Percentiles rank a stretch among this genome's conserved stretches.
phyloP scores from a whole-genome alignment of 1,140 invertebrate species.

The Panulirus ornatus region DNA sequence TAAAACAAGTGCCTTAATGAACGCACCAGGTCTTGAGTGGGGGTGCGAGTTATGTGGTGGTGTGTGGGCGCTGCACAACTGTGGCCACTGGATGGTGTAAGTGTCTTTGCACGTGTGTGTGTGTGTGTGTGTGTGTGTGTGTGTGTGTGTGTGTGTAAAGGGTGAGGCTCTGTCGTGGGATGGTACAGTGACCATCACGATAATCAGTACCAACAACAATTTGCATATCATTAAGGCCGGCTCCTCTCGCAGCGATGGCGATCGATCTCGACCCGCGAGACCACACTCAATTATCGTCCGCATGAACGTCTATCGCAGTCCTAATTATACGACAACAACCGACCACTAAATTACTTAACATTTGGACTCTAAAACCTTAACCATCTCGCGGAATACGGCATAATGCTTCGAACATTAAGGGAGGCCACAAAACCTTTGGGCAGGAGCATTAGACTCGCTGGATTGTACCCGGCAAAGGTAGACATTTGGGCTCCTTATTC shows the following conservation, averaged over 20 bases:
- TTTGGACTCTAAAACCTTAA: slow-evolving; percentile 16
- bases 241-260: too few relatives aligned
- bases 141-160: slow-evolving; percentile 19
- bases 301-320: not conserved
- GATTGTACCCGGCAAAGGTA: not conserved
- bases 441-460: not conserved
- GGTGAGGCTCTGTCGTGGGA: not conserved
- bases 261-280: not conserved
- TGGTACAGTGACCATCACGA: too few relatives aligned
- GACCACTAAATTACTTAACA: slow-evolving; percentile 9
- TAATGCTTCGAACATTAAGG: not conserved
- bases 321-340: not conserved
- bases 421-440: not conserved
- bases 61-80: not conserved
- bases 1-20: too few relatives aligned
- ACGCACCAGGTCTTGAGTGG: not conserved
- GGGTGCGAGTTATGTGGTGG: not conserved
- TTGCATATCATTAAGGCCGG: too few relatives aligned
- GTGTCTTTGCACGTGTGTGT: not conserved
- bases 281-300: not conserved
- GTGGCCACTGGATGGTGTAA: too few relatives aligned
- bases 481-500: slow-evolving; percentile 25
- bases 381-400: not conserved
- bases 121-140: not conserved
- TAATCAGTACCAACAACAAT: too few relatives aligned